These are phyloP conservation scores for Bostrychus sinensis DNA, from an alignment of 2,113 vertebrate species.

Conservation along the genomic window DNA sequence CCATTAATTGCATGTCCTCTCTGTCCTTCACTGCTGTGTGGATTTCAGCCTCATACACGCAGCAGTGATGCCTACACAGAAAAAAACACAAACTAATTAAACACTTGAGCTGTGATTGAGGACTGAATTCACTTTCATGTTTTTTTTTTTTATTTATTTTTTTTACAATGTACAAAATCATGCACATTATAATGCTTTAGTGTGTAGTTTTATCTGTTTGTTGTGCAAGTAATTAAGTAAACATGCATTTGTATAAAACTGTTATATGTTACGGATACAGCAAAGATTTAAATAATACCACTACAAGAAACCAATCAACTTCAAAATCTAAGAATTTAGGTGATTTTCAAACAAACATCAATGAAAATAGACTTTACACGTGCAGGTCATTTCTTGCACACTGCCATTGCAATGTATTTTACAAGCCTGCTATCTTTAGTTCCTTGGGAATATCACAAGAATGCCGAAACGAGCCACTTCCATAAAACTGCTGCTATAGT, in stretches of 20 bases:
- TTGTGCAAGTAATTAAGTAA: too few species aligned
- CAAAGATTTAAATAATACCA: too few species aligned
- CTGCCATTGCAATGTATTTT: conserved; percentile 45
- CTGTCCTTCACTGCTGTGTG: background rate
- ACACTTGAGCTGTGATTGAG: conserved; percentile 1
- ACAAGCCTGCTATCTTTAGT: conserved; percentile 69
- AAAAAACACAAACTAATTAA: conserved; percentile 49
- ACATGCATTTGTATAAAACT: too few species aligned
- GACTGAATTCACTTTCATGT: background rate
- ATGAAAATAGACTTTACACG: background rate
- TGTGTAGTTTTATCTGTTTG: too few species aligned
- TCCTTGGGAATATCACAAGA: conserved; percentile 71
- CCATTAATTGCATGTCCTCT: background rate
- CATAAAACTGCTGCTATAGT: conserved; percentile 66
- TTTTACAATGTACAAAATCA: too few species aligned
- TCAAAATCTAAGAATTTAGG: background rate
- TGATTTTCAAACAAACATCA: conserved; percentile 18
- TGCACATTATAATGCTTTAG: background rate
- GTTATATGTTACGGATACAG: too few species aligned
- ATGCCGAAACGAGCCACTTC: conserved; percentile 57
- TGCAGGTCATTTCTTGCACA: conserved; percentile 28
- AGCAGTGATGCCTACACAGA: conserved; percentile 12
- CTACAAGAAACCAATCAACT: conserved; percentile 21
- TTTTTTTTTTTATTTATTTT: too few species aligned
- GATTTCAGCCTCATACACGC: conserved; percentile 3